phyloP scores from a whole-genome alignment of 2,797 vertebrate genomes.

The Lutjanus argentimaculatus region DNA sequence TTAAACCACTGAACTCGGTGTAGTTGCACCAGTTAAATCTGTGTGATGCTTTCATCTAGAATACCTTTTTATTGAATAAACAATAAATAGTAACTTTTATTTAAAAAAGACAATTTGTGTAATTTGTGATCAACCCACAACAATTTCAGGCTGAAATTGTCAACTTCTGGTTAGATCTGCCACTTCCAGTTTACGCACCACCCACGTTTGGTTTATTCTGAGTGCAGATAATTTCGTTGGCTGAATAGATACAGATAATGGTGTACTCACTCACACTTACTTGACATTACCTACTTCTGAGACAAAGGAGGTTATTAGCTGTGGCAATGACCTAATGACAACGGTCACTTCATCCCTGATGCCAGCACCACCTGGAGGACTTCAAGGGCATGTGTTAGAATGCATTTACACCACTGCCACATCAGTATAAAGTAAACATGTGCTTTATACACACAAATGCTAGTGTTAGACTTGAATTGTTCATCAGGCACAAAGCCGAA shows the following conservation, averaged over 20 bases:
- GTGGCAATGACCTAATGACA: not conserved
- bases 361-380: not conserved
- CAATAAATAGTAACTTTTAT: too few species aligned
- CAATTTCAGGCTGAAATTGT: too few species aligned
- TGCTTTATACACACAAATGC: not conserved
- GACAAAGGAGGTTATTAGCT: not conserved
- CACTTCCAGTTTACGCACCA: too few species aligned
- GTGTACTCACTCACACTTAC: too few species aligned
- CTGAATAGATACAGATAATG: too few species aligned
- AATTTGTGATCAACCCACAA: too few species aligned
- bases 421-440: not conserved
- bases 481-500: conserved; percentile 24
- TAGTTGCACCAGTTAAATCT: not conserved
- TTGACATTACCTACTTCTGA: not conserved
- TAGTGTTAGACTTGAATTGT: not conserved
- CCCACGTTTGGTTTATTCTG: too few species aligned
- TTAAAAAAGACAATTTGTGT: too few species aligned
- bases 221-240: too few species aligned
- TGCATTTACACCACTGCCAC: not conserved
- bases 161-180: too few species aligned
- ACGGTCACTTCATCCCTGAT: not conserved
- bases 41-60: too few species aligned
- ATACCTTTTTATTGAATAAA: not conserved
- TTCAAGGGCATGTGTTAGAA: not conserved
- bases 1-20: not conserved